Conservation (phyloP, 2,113 vertebrate genomes). For the Picathartes gymnocephalus region DNA sequence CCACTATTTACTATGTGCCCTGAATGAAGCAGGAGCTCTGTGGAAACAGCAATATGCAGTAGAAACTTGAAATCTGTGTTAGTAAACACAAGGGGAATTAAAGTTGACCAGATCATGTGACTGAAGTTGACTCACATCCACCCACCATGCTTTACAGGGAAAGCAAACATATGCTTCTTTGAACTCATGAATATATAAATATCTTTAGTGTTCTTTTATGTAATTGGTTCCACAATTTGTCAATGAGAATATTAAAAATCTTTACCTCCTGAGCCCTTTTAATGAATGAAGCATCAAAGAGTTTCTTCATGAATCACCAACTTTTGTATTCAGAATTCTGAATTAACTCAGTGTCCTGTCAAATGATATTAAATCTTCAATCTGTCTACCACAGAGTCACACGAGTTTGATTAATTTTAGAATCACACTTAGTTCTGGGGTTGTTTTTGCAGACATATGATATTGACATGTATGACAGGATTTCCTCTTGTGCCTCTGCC, state of each 20-base stretch:
- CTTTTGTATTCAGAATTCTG: not conserved
- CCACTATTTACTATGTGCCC: not conserved
- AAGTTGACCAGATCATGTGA: constrained; percentile 46
- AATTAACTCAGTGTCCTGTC: not conserved
- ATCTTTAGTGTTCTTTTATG: not conserved
- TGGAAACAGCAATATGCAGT: constrained; percentile 3
- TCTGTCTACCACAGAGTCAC: not conserved
- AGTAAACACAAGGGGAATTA: constrained; percentile 21
- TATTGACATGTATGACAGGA: not conserved
- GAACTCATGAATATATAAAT: constrained; percentile 14
- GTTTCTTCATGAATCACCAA: not conserved
- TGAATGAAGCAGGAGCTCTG: not conserved
- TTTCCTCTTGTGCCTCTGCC: not conserved
- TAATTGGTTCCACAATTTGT: not conserved
- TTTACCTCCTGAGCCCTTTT: not conserved
- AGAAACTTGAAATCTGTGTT: constrained; percentile 15
- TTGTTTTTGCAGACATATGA: not conserved
- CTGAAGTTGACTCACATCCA: constrained; percentile 45
- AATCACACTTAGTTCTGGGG: not conserved
- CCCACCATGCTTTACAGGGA: not conserved
- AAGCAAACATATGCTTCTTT: constrained; percentile 45
- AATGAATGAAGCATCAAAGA: not conserved
- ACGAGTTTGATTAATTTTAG: not conserved
- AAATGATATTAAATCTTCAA: not conserved
- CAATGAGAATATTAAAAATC: rapidly evolving